Percentiles rank a stretch among this genome's conserved stretches.
Conservation (phyloP, 2,888 invertebrate species). For the Phortica magna region DNA sequence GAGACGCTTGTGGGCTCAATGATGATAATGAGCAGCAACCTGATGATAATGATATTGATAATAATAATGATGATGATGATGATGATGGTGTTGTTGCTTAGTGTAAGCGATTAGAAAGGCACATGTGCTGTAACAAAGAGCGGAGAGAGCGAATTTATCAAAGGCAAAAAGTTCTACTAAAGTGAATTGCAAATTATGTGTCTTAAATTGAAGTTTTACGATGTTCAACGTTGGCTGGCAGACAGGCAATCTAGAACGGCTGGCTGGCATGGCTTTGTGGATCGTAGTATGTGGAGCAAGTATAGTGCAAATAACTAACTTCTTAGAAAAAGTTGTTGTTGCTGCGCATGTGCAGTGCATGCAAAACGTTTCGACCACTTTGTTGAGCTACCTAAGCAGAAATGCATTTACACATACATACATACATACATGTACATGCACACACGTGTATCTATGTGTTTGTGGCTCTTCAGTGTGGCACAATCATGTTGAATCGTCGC, state of each 20-base stretch:
- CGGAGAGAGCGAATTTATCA: slow-evolving; percentile 17
- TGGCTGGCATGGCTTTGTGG: slow-evolving; percentile 29
- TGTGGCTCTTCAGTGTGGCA: neutral
- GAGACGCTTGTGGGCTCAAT: neutral
- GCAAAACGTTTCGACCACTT: slow-evolving; percentile 42
- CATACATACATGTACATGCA: too few species aligned
- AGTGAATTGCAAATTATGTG: slow-evolving; percentile 77
- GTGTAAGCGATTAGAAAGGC: slow-evolving; percentile 22
- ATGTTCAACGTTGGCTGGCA: slow-evolving; percentile 72
- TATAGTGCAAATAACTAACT: slow-evolving; percentile 49
- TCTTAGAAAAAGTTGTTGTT: neutral
- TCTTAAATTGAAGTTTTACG: slow-evolving; percentile 77
- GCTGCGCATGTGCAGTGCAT: slow-evolving; percentile 7
- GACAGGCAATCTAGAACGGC: slow-evolving; percentile 21
- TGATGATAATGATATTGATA: neutral
- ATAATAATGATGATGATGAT: neutral
- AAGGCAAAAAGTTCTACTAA: slow-evolving; percentile 65
- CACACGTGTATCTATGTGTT: neutral
- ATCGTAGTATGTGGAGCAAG: slow-evolving; percentile 42
- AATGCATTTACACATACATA: neutral
- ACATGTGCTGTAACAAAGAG: neutral
- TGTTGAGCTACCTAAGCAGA: slow-evolving; percentile 12
- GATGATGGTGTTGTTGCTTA: neutral
- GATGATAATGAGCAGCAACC: neutral
- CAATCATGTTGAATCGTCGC: neutral